These are phyloP conservation scores for Melanotaenia parkinsoni DNA, from an alignment of 2,797 vertebrate genomes.

Conservation along the genomic window DNA sequence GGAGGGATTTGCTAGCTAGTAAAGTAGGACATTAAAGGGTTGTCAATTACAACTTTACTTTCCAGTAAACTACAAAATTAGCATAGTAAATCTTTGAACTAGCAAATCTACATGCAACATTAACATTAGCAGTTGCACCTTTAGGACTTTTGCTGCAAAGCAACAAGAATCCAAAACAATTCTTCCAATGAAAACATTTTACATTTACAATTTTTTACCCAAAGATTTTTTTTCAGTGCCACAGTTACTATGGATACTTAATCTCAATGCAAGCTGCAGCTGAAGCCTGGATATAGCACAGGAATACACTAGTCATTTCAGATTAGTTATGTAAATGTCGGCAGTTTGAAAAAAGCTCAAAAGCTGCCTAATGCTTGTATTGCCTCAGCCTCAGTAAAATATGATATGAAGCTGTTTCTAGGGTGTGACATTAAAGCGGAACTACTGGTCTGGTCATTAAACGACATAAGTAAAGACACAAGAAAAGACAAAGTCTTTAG, in stretches of 20 bases:
- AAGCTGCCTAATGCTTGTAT: neutral
- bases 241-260: slow-evolving; percentile 19
- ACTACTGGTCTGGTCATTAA: slow-evolving; percentile 3
- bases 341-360: slow-evolving; percentile 9
- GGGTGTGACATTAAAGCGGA: neutral
- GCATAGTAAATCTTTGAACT: neutral
- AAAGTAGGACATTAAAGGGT: too few species aligned
- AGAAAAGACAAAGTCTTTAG: slow-evolving; percentile 1
- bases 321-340: slow-evolving; percentile 7
- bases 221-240: slow-evolving; percentile 2
- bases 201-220: too few species aligned
- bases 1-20: too few species aligned
- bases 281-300: slow-evolving; percentile 15
- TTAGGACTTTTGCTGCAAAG: neutral
- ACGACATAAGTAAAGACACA: slow-evolving; percentile 3
- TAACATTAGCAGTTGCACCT: neutral
- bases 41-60: neutral
- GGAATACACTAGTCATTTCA: slow-evolving; percentile 18
- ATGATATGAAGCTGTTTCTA: slow-evolving; percentile 4
- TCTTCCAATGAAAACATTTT: too few species aligned
- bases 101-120: neutral
- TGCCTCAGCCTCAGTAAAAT: neutral
- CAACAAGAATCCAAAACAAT: neutral
- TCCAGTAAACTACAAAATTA: neutral
- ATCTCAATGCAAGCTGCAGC: slow-evolving; percentile 10